Evolutionary conservation across 2,797 vertebrate species (phyloP).

Genomic region (Gallinago solitaria): DNA sequence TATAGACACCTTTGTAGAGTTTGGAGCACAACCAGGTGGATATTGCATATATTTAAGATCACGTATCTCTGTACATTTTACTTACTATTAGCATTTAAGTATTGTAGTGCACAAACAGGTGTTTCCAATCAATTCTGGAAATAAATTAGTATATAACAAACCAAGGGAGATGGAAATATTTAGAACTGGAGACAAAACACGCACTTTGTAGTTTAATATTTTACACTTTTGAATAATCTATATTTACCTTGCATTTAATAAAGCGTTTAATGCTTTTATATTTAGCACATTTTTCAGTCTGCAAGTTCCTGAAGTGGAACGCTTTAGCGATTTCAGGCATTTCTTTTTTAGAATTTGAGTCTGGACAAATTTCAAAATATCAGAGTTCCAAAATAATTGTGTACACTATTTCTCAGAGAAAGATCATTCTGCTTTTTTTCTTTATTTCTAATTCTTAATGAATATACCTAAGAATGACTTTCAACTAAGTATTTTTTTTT

Average conservation of each 20-base stretch:
- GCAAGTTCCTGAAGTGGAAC: background rate
- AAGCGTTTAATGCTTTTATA: background rate
- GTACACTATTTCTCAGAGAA: background rate
- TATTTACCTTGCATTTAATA: background rate
- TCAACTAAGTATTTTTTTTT: background rate
- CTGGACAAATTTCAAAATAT: background rate
- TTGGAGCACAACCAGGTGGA: background rate
- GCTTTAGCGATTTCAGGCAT: background rate
- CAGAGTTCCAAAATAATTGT: background rate
- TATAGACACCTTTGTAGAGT: background rate
- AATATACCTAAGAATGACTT: background rate
- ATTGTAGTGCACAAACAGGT: accelerated
- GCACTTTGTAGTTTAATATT: background rate
- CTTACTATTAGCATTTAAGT: background rate
- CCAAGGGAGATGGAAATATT: background rate
- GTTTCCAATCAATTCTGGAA: background rate
- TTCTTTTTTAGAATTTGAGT: background rate
- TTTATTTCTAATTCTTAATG: background rate
- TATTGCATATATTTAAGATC: background rate
- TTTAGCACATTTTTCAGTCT: background rate
- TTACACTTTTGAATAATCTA: background rate
- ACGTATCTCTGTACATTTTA: background rate
- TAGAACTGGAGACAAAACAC: background rate
- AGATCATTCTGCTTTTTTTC: background rate
- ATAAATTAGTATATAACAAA: background rate